Base-by-base conservation (phyloP, 1,140 invertebrate genomes). In the Drosophila suzukii region DNA sequence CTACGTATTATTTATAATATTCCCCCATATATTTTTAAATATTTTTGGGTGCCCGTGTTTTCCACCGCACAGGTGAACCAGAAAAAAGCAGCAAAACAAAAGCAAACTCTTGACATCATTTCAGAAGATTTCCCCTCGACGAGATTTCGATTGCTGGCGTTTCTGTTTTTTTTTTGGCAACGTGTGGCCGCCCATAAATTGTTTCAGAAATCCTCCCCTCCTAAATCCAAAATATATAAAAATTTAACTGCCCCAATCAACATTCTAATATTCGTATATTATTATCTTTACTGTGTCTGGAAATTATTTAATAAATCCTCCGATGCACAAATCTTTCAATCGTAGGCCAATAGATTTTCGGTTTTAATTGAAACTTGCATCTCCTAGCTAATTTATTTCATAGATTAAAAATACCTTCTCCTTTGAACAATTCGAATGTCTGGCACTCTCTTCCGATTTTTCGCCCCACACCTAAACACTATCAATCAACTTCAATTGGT, bases 401-500 rank as follows among this genome's bases (percentile, higher is more conserved):
- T 6, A 17, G 36, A 41, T 70, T 36, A 49, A 63, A 63, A 74
- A 56, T 56, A 49, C 58, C 70, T 63, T 38, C 13, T 15, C 13
- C 34, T 73, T 46, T 57, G 51, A 49, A 55, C 20, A 71, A 58
- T 44, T 51, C 7, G 15, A 49, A 75, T 61, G 54, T 20, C 58
- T 38, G 20, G n/a, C 36, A 11, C 12, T 53, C 34, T 20, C 50
- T n/a, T 24, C 24, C 61, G 60, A 68, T 43, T 65, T 59, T 46
- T 30, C 20, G 36, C 20, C 56, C 41, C 50, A 43, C 50, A 41
- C 53, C 34, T 74, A 57, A 38, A 49, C 27, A 68, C 75, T 72
- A 88, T 88, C 84, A 88, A 89, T 88, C 84, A 88, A 80, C 75
- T 90, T 88, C 84, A 88, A 88, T 88, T 88, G 84, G 68, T 61